Percentiles rank a stretch among this genome's conserved stretches.
Evolutionary conservation across 2,113 vertebrate genomes (phyloP).

Genomic region (Agelaius phoeniceus): DNA sequence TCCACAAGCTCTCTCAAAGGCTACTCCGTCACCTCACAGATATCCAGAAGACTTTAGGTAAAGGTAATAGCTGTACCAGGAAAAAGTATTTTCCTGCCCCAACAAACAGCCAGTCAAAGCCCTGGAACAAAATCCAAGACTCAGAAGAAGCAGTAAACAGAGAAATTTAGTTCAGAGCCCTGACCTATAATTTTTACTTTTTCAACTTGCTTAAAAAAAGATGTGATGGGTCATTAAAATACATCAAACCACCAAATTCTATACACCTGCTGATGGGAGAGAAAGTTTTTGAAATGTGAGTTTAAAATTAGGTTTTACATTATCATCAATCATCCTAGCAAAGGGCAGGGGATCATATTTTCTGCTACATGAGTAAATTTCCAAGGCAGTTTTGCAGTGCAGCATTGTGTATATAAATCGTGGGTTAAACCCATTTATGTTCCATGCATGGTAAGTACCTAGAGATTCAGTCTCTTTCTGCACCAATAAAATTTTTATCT

Average conservation of each 20-base stretch:
- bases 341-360: slow-evolving; percentile 34
- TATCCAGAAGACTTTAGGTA: accelerated
- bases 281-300: not conserved
- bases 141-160: not conserved
- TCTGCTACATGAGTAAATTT: slow-evolving; percentile 38
- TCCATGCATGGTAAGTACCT: not conserved
- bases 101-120: not conserved
- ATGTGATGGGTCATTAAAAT: not conserved
- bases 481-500: not conserved
- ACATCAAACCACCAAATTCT: not conserved
- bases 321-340: slow-evolving; percentile 36
- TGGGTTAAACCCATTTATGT: not conserved
- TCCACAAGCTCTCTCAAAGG: accelerated
- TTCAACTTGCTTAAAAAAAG: not conserved
- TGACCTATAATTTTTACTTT: not conserved
- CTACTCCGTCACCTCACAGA: not conserved
- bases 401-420: not conserved
- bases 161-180: not conserved
- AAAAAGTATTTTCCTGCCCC: not conserved
- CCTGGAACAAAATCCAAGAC: not conserved
- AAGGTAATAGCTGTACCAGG: not conserved
- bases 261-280: not conserved
- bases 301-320: slow-evolving; percentile 49
- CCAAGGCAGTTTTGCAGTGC: slow-evolving; percentile 17
- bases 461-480: not conserved